Evolutionary conservation across 2,797 vertebrate species (phyloP).

Genomic region (Hipposideros larvatus): DNA sequence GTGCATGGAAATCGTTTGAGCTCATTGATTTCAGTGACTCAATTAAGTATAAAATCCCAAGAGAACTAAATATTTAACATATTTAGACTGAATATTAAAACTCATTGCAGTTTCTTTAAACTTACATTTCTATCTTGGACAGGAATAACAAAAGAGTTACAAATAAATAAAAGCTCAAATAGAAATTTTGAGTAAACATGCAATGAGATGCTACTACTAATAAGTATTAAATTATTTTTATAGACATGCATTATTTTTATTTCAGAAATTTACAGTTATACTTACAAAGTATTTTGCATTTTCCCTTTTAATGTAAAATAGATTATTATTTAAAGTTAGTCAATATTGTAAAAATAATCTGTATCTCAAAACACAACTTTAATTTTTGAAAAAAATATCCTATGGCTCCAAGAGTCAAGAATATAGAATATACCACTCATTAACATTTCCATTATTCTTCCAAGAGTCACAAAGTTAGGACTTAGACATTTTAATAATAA

Average conservation of each 20-base stretch:
- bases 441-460: constrained; percentile 34
- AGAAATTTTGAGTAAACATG: constrained; percentile 13
- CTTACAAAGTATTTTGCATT: neutral
- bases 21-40: constrained; percentile 38
- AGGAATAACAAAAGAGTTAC: constrained; percentile 38
- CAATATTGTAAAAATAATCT: neutral
- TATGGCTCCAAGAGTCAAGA: neutral
- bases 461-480: neutral
- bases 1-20: constrained; percentile 45
- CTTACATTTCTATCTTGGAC: neutral
- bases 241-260: constrained; percentile 7
- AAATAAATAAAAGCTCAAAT: constrained; percentile 46
- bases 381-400: constrained; percentile 11
- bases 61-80: constrained; percentile 22
- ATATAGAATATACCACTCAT: neutral
- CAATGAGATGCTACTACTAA: constrained; percentile 27
- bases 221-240: constrained; percentile 52
- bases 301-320: neutral
- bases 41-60: constrained; percentile 54
- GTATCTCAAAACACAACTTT: neutral
- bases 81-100: constrained; percentile 34
- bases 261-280: constrained; percentile 22
- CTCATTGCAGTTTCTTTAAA: neutral
- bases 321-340: neutral
- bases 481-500: constrained; percentile 50